Evolutionary conservation across 2,888 invertebrate species (phyloP), one percentile per base, ranked within the genome.

Genomic region (Standfussiana lucernea): DNA sequence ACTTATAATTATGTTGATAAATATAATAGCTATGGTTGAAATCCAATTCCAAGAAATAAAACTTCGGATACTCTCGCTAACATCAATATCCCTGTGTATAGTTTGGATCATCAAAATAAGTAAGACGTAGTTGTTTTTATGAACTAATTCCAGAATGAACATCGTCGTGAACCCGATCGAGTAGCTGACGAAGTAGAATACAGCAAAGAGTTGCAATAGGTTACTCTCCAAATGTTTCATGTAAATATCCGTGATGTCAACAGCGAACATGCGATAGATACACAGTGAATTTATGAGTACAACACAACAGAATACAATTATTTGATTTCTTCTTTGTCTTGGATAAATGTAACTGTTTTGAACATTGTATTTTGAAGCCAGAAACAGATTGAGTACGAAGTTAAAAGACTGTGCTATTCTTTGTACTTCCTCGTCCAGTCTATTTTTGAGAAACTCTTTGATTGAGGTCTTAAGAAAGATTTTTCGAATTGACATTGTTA

Each of bases 11-110:
- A 78, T 40, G 47, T 78, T 76, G 0, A 79, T 47, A n/a, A 67
- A 32, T 1, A 78, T 47, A 40, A 76, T 56, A 10, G 79, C 7
- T 40, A 18, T 35, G 6, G 56, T 78, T 47, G 56, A n/a, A 10
- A 76, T n/a, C 67, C 56, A 68, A 32, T 67, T 76, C 76, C 76
- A 78, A 47, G 2, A n/a, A 35, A 76, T 32, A 67, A 78, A 76
- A 78, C 59, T 18, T 5, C 1, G 40, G 15, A 78, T 47, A 35
- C n/a, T 76, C 15, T 59, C 67, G 15, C n/a, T 59, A 11, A 76
- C 21, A 67, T 67, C 32, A 1, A 47, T 28, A 21, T 32, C 40
- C 28, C 18, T 47, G 15, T 76, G 67, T 5, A 76, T 1, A 40
- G 32, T 40, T 67, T 76, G 68, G 6, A 76, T 76, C 45, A 59